phyloP scores from a whole-genome alignment of 2,888 invertebrate genomes.

The Rhaphigaster nebulosa region DNA sequence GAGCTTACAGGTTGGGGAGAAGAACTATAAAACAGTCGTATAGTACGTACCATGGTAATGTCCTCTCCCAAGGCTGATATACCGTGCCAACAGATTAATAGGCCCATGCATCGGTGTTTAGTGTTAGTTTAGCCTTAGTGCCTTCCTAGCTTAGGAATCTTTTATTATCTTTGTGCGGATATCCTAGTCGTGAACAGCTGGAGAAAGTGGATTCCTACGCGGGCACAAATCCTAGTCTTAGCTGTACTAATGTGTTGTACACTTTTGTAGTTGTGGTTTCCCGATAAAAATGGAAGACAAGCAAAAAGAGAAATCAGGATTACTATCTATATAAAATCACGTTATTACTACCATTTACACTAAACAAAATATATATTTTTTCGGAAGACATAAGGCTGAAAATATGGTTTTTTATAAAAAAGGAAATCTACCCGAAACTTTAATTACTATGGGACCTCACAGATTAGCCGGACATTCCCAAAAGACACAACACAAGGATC shows the following conservation, averaged over 20 bases:
- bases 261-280: neutral
- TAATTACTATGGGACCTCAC: too few species aligned
- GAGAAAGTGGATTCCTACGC: neutral
- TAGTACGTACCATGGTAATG: neutral
- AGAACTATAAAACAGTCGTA: conserved; percentile 1
- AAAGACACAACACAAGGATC: too few species aligned
- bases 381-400: too few species aligned
- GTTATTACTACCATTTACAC: too few species aligned
- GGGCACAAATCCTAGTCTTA: neutral
- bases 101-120: conserved; percentile 20
- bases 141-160: neutral
- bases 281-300: neutral
- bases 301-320: neutral
- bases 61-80: neutral
- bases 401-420: too few species aligned
- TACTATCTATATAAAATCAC: too few species aligned
- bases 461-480: too few species aligned
- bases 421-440: too few species aligned
- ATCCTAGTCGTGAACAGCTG: conserved; percentile 4
- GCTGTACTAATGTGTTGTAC: neutral
- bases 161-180: conserved; percentile 18
- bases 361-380: too few species aligned
- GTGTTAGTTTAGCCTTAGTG: neutral
- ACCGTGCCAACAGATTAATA: neutral
- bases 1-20: neutral